Evolutionary conservation across 2,797 vertebrate species (phyloP).

Genomic region (Crax fasciolata): DNA sequence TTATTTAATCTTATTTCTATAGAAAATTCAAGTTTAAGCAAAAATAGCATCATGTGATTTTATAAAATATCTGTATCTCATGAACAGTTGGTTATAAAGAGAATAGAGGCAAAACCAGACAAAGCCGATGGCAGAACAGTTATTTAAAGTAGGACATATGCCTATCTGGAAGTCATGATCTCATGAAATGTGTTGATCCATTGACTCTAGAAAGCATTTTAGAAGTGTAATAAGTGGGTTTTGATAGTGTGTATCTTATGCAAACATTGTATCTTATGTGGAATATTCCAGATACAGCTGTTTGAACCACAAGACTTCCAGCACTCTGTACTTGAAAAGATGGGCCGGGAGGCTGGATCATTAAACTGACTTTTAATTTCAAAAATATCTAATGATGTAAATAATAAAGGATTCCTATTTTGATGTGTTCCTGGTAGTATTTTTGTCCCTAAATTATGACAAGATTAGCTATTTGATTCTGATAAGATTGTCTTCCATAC

Average conservation of each 20-base stretch:
- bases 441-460: not conserved
- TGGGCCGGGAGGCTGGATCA: not conserved
- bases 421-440: not conserved
- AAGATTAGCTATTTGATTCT: not conserved
- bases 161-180: not conserved
- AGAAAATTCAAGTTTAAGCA: not conserved
- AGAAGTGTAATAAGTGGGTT: accelerated
- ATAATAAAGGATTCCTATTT: not conserved
- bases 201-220: not conserved
- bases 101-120: not conserved
- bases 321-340: not conserved
- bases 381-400: not conserved
- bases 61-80: not conserved
- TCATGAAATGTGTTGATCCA: not conserved
- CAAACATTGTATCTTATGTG: not conserved
- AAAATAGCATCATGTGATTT: not conserved
- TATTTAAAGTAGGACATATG: not conserved
- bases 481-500: not conserved
- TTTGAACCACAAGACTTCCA: not conserved
- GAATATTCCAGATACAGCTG: not conserved
- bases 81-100: not conserved
- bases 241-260: not conserved
- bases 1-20: not conserved
- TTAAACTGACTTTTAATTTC: not conserved
- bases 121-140: not conserved